Evolutionary conservation across 2,113 vertebrate species (phyloP), one percentile per base, ranked within the genome.

Genomic region (Meles meles): DNA sequence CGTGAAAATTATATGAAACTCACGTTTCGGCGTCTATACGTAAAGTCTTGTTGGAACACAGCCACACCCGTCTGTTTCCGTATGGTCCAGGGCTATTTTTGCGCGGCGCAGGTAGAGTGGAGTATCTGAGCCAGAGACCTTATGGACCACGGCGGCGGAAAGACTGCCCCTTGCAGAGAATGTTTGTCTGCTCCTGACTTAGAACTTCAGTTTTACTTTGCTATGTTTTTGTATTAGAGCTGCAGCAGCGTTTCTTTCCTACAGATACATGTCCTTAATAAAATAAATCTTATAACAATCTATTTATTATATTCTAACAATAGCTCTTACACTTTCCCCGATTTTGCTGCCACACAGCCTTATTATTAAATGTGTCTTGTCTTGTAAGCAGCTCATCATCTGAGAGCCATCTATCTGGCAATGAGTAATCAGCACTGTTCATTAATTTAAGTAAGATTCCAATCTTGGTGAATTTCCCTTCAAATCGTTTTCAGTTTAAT

Each of bases 401-500:
- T 39, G 71, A 87, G 72, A 96, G 49, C 74, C 11, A 2, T 57
- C 29, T 72, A 79, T 95, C 82, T 96, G 79, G 65, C 59, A 42
- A 57, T 42, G 44, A 96, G 63, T 84, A 97, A 94, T 97, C 96
- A 92, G 80, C 44, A 89, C 37, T 94, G 69, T 87, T 97, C 90
- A 96, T 96, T 97, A 96, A 97, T 95, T 97, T 96, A 96, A 96
- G 80, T 76, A 93, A 95, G 80, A 88, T 93, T 97, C 90, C 90
- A 92, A 90, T 97, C 88, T 95, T 97, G 94, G 20, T 95, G 93
- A 96, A 69, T 96, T 98, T 96, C 59, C 69, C 76, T 97, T 90
- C 96, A 93, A 96, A 96, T 94, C 95, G 90, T 95, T 96, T 97
- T 97, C 98, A 84, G 69, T 97, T 97, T 97, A 95, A 96, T 97